phyloP scores from a whole-genome alignment of 2,113 vertebrate genomes.

The Corynorhinus townsendii region DNA sequence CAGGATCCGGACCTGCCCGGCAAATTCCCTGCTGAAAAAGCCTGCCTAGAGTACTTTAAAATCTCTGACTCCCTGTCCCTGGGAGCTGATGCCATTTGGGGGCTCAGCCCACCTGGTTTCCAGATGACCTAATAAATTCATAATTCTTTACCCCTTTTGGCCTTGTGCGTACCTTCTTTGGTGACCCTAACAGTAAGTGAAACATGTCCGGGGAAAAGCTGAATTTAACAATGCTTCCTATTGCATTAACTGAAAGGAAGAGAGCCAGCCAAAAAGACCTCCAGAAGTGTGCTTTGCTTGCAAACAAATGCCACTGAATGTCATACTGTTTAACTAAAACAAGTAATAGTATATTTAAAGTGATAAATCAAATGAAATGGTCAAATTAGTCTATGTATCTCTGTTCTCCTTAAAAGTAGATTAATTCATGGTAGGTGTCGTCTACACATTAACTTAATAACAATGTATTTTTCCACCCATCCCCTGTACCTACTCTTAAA shows the following conservation, averaged over 20 bases:
- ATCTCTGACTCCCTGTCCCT: too few species aligned
- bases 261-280: neutral
- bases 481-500: neutral
- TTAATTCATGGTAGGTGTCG: neutral
- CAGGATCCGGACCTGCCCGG: too few species aligned
- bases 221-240: neutral
- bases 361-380: neutral
- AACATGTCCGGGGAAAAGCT: neutral
- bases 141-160: too few species aligned
- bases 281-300: neutral
- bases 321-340: neutral
- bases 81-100: too few species aligned
- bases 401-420: neutral
- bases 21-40: too few species aligned
- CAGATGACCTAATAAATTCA: too few species aligned
- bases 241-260: neutral
- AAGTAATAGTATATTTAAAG: neutral
- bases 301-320: neutral
- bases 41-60: too few species aligned
- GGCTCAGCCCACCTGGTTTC: too few species aligned
- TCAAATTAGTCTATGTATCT: neutral
- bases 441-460: neutral
- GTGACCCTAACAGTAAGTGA: neutral
- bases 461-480: neutral
- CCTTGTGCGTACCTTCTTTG: too few species aligned